A percentile compares a stretch with the other conserved stretches of the same genome.
phyloP scores from a whole-genome alignment of 2,888 invertebrate species.

The Nemurella pictetii region DNA sequence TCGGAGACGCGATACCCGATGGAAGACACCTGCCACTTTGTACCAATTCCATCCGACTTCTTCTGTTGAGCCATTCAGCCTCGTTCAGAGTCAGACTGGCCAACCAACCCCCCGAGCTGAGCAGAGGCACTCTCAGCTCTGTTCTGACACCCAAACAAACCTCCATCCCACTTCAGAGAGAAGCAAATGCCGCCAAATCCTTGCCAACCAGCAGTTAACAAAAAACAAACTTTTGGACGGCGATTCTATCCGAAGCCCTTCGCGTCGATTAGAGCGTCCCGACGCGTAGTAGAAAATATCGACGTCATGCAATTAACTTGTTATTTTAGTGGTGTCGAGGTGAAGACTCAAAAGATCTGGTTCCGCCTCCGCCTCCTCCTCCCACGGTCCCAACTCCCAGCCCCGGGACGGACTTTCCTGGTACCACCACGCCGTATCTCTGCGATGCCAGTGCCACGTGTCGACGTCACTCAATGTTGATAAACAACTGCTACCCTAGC shows the following conservation, averaged over 20 bases:
- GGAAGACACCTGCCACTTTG: neutral
- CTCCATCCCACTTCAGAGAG: neutral
- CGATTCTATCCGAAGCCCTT: neutral
- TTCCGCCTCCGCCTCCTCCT: no score
- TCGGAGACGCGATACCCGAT: neutral
- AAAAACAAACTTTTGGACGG: neutral
- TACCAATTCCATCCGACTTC: neutral
- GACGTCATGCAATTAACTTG: neutral
- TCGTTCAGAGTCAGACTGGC: no score
- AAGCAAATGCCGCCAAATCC: neutral
- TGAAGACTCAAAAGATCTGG: neutral
- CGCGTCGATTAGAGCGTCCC: no score
- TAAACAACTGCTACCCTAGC: neutral
- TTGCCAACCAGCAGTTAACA: neutral
- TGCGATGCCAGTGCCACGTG: neutral
- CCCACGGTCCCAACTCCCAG: no score
- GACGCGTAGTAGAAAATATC: neutral
- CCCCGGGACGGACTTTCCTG: neutral
- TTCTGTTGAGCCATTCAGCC: neutral
- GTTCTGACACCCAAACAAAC: neutral
- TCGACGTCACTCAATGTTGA: neutral
- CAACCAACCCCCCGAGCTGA: neutral
- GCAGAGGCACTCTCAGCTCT: neutral
- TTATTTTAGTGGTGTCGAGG: neutral
- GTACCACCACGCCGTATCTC: no score